Conservation (phyloP, 2,888 invertebrate species). For the Fragum whitleyi region DNA sequence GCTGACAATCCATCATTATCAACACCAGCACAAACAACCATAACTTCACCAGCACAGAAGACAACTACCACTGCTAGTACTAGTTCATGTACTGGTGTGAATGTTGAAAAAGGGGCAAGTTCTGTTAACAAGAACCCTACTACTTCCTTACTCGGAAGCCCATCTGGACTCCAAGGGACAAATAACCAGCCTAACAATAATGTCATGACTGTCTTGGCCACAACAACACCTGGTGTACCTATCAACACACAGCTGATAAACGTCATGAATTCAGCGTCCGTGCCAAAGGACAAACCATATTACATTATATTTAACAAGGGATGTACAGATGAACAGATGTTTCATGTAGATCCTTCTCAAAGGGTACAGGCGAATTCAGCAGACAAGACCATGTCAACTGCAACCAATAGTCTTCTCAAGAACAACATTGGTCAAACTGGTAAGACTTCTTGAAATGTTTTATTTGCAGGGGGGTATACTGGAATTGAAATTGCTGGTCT, state of each 20-base stretch:
- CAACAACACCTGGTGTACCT: neutral
- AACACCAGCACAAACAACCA: neutral
- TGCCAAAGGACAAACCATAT: slow-evolving; percentile 65
- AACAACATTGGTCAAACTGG: neutral
- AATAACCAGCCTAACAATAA: slow-evolving; percentile 2
- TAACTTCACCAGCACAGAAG: neutral
- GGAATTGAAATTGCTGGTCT: too few species aligned
- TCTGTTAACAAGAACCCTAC: neutral
- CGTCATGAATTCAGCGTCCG: slow-evolving; percentile 1
- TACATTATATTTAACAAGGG: slow-evolving; percentile 64
- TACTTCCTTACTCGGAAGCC: neutral
- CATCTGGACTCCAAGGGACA: neutral
- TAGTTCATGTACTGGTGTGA: too few species aligned
- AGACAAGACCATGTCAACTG: neutral
- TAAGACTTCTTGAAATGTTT: neutral
- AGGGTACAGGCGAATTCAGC: neutral
- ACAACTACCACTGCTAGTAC: neutral
- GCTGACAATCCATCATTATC: neutral
- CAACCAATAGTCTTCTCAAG: neutral
- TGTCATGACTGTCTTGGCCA: neutral
- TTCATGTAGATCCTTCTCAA: slow-evolving; percentile 59
- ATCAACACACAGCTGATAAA: slow-evolving; percentile 3
- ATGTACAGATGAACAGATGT: slow-evolving; percentile 59
- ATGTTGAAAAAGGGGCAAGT: neutral
- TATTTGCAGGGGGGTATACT: too few species aligned